phyloP scores from a whole-genome alignment of 2,888 invertebrate genomes.

The Drosophila formosana region DNA sequence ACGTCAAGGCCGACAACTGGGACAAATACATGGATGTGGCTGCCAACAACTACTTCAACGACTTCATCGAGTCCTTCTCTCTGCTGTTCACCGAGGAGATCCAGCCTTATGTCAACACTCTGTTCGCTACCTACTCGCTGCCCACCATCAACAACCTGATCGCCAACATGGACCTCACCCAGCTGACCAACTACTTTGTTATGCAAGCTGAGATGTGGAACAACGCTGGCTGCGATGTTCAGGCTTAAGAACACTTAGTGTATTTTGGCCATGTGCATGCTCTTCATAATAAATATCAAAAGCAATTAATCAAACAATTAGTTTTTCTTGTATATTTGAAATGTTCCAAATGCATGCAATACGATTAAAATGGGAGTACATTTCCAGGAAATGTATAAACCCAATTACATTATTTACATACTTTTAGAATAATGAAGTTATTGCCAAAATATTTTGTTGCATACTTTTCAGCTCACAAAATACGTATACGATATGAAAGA shows the following conservation, averaged over 20 bases:
- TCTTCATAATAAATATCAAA: conserved; percentile 4
- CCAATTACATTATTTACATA: neutral
- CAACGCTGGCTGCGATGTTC: conserved; percentile 21
- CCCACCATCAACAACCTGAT: conserved; percentile 52
- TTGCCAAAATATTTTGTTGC: neutral
- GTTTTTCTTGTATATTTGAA: neutral
- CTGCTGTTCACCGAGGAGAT: conserved; percentile 61
- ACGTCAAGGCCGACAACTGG: conserved; percentile 56
- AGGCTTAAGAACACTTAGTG: conserved; percentile 4
- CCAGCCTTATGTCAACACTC: conserved; percentile 41
- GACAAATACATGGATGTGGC: conserved; percentile 67
- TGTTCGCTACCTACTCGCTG: conserved; percentile 26
- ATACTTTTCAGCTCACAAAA: conserved; percentile 8
- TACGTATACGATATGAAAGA: neutral
- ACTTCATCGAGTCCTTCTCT: conserved; percentile 38
- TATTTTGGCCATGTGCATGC: neutral
- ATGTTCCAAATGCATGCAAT: too few species aligned
- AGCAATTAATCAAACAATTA: neutral
- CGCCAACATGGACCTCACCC: conserved; percentile 30
- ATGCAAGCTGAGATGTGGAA: conserved; percentile 42
- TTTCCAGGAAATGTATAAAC: too few species aligned
- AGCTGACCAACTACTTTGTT: conserved; percentile 21
- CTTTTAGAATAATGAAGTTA: neutral
- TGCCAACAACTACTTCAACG: conserved; percentile 70
- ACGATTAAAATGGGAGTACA: too few species aligned